Conservation (phyloP, 2,113 vertebrate species). For the Dipodomys ordii region DNA sequence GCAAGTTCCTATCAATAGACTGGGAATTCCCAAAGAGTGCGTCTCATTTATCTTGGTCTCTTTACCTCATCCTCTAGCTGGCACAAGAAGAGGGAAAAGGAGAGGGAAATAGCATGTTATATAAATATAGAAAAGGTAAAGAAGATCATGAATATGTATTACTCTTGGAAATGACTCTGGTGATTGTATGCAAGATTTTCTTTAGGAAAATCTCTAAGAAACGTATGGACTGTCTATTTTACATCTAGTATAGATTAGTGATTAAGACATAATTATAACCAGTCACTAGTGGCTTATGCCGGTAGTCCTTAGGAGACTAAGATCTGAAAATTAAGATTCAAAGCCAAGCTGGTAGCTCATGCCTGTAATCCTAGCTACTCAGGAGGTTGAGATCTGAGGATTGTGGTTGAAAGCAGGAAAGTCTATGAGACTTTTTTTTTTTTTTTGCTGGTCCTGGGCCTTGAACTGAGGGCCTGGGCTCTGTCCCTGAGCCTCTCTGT, state of each 20-base stretch:
- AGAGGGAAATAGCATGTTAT: neutral
- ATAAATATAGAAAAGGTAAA: no score
- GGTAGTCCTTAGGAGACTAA: no score
- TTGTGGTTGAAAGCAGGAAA: no score
- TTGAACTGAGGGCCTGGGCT: no score
- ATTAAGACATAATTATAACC: neutral
- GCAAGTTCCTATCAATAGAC: neutral
- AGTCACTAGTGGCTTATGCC: no score
- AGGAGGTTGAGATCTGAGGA: no score
- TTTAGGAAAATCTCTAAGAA: neutral
- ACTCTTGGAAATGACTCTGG: slow-evolving; percentile 13
- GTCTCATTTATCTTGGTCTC: slow-evolving; percentile 34
- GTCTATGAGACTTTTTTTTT: no score
- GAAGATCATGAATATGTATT: neutral
- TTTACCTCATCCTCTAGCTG: slow-evolving; percentile 6
- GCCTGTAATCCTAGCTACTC: no score
- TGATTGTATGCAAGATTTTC: neutral
- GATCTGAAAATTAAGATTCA: no score
- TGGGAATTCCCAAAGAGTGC: neutral
- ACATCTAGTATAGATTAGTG: neutral
- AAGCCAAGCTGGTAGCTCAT: no score
- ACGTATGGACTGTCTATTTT: neutral
- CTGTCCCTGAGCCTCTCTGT: no score
- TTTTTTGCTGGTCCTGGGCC: no score
- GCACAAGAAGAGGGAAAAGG: neutral